phyloP scores from a whole-genome alignment of 2,888 invertebrate species.

The Nomada goodeniana region DNA sequence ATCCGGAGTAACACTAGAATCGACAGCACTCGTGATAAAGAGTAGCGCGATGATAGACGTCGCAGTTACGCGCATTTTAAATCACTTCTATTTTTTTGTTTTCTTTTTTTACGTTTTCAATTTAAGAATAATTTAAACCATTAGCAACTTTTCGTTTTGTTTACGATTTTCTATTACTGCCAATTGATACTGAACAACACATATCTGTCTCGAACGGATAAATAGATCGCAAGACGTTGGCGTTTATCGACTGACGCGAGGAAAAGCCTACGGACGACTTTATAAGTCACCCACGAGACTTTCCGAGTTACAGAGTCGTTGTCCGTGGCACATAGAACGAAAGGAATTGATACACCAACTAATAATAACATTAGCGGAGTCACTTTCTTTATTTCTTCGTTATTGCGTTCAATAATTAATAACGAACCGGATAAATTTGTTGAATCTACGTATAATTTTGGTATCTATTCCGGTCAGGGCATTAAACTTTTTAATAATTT shows the following conservation, averaged over 20 bases:
- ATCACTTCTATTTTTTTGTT: background rate
- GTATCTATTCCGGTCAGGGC: no score
- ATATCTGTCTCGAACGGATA: conserved; percentile 5
- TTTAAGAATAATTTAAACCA: background rate
- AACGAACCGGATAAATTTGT: no score
- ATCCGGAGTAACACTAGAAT: conserved; percentile 47
- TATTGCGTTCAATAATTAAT: no score
- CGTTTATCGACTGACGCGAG: conserved; percentile 77
- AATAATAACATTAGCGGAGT: no score
- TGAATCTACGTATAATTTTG: no score
- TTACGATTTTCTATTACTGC: background rate
- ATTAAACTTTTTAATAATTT: no score
- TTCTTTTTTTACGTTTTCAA: background rate
- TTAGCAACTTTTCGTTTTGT: no score
- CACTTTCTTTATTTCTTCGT: no score
- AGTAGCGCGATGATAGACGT: conserved; percentile 36
- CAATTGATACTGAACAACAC: background rate
- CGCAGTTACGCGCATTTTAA: conserved; percentile 47
- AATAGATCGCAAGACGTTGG: conserved; percentile 33
- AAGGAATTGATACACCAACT: conserved; percentile 4
- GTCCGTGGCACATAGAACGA: conserved; percentile 19
- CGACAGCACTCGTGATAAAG: conserved; percentile 9
- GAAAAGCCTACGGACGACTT: conserved; percentile 78
- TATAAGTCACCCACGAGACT: conserved; percentile 82
- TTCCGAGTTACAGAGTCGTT: conserved; percentile 42